These are phyloP conservation scores for Campoplex nolae DNA, from an alignment of 2,888 invertebrate genomes.

Conservation along the genomic window DNA sequence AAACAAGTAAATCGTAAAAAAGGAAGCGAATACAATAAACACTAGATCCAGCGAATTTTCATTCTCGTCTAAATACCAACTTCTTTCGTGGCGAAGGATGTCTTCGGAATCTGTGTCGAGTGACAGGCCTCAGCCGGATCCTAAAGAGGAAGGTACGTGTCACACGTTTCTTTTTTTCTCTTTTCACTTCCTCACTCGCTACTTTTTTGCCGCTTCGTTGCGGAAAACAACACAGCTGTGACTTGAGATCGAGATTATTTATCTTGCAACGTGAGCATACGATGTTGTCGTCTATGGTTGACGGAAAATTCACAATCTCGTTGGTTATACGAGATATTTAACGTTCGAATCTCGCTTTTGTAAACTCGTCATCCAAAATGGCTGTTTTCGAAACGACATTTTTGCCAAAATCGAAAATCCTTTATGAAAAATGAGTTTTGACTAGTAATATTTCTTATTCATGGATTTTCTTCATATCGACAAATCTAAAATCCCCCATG, in stretches of 20 bases:
- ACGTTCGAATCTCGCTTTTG: neutral
- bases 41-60: conserved; percentile 55
- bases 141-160: conserved; percentile 75
- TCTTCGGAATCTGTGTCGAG: conserved; percentile 80
- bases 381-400: neutral
- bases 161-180: conserved; percentile 27
- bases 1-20: conserved; percentile 28
- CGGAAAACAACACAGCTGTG: conserved; percentile 26
- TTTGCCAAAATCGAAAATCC: neutral
- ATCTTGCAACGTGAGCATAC: conserved; percentile 12
- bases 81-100: conserved; percentile 75
- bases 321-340: neutral
- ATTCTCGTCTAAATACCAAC: conserved; percentile 68
- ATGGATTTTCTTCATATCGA: neutral
- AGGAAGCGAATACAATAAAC: conserved; percentile 38
- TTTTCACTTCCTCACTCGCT: conserved; percentile 2
- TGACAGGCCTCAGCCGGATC: conserved; percentile 79
- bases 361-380: neutral
- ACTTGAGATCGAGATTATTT: neutral
- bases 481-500: neutral
- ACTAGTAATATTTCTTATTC: neutral
- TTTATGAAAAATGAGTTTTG: neutral
- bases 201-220: conserved; percentile 14
- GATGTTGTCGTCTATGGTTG: conserved; percentile 15
- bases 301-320: neutral